Conservation (phyloP, 2,113 vertebrate genomes). For the Phodopus roborovskii region DNA sequence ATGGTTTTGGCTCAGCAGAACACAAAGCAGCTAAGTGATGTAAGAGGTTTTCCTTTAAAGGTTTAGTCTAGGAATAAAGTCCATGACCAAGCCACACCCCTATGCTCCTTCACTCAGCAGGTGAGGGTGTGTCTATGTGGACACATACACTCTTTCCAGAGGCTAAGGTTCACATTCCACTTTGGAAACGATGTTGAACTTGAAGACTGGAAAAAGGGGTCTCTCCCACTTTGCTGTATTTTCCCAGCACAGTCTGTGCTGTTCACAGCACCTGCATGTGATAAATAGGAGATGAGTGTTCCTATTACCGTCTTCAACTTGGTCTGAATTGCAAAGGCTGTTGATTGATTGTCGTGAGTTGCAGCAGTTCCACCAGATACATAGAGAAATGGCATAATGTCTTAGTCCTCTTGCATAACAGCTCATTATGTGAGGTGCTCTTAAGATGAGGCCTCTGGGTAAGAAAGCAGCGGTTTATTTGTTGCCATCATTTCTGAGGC, state of each 20-base stretch:
- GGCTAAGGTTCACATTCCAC: background rate
- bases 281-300: background rate
- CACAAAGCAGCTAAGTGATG: conserved; percentile 88
- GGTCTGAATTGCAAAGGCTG: conserved; percentile 12
- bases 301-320: background rate
- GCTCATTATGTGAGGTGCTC: background rate
- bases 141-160: background rate
- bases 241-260: background rate
- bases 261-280: background rate
- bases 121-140: background rate
- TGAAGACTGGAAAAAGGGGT: background rate
- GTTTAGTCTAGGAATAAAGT: background rate
- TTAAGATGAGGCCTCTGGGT: background rate
- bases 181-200: conserved; percentile 28
- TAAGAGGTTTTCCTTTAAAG: conserved; percentile 76
- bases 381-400: background rate
- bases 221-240: background rate
- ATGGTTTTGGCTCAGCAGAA: conserved; percentile 88
- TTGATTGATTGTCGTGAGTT: background rate
- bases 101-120: background rate
- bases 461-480: background rate
- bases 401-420: background rate
- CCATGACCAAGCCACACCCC: background rate
- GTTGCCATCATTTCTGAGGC: background rate
- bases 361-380: background rate